These are phyloP conservation scores for Pseudorectes ferrugineus DNA, from an alignment of 2,113 vertebrate genomes.

Conservation along the genomic window DNA sequence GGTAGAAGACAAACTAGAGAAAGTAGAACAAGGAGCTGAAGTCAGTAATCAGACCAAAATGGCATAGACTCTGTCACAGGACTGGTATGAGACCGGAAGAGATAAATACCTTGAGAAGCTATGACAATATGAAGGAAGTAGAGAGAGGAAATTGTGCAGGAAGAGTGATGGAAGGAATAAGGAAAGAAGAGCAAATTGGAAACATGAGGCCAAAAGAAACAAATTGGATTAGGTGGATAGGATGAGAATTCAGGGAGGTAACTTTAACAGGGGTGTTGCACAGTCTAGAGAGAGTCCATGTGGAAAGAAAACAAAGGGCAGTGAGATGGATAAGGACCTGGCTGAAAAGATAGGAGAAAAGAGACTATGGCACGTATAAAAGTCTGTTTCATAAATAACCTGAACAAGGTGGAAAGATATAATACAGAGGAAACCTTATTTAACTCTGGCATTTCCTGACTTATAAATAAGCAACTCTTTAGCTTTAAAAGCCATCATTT, in stretches of 20 bases:
- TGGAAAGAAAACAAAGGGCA: not conserved
- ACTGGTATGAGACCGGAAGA: not conserved
- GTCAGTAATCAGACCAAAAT: not conserved
- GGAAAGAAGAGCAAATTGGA: not conserved
- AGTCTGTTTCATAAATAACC: not conserved
- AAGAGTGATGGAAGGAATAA: not conserved
- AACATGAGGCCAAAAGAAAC: fast-evolving
- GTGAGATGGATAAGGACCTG: not conserved
- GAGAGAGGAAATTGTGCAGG: not conserved
- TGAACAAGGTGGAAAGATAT: not conserved
- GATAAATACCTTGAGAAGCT: not conserved
- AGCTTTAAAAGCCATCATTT: not conserved
- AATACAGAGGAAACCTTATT: not conserved
- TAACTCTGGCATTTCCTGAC: not conserved
- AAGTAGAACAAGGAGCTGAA: not conserved
- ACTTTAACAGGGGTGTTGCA: not conserved
- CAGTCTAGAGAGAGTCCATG: not conserved
- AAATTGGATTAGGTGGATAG: not conserved
- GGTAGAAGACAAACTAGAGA: not conserved
- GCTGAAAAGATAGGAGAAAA: not conserved
- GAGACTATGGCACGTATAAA: not conserved
- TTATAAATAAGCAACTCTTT: not conserved
- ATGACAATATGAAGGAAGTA: not conserved
- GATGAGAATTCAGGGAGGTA: not conserved
- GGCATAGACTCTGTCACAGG: not conserved